Conservation (phyloP, 2,888 invertebrate genomes). For the Trichogramma dendrolimi region DNA sequence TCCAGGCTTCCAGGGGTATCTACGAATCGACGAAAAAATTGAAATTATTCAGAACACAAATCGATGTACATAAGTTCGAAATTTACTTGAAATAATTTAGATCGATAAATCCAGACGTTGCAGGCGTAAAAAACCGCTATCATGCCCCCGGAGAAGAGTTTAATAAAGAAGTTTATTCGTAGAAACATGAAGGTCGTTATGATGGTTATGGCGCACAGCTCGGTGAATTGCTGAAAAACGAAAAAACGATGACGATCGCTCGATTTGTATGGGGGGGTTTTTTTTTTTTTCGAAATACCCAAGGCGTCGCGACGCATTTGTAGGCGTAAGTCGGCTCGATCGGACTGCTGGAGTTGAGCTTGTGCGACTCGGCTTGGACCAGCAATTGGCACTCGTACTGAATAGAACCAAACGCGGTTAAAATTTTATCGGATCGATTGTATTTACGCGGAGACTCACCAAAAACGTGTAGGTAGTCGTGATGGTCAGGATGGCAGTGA, state of each 20-base stretch:
- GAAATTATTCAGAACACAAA: no score
- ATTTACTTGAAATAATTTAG: slow-evolving; percentile 55
- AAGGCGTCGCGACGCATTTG: slow-evolving; percentile 42
- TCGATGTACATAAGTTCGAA: not conserved
- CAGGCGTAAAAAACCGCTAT: slow-evolving; percentile 66
- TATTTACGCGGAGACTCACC: slow-evolving; percentile 32
- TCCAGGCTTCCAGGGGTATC: slow-evolving; percentile 58
- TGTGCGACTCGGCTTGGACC: slow-evolving; percentile 23
- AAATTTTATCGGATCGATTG: not conserved
- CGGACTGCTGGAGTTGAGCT: slow-evolving; percentile 6
- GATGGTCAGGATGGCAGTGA: slow-evolving; percentile 62
- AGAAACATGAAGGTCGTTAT: slow-evolving; percentile 78
- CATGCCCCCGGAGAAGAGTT: slow-evolving; percentile 66
- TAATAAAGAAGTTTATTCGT: slow-evolving; percentile 77
- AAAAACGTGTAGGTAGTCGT: slow-evolving; percentile 65
- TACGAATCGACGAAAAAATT: no score
- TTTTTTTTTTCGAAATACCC: slow-evolving; percentile 35
- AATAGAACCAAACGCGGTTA: slow-evolving; percentile 13
- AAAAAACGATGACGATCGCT: not conserved
- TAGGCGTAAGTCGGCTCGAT: slow-evolving; percentile 6
- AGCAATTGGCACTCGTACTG: slow-evolving; percentile 43
- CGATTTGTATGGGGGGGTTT: not conserved
- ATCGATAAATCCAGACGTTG: slow-evolving; percentile 64
- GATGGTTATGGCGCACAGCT: slow-evolving; percentile 63
- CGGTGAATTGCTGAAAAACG: slow-evolving; percentile 70